Percentiles rank a stretch among this genome's conserved stretches.
Conservation (phyloP, 2,113 vertebrate species). For the Urocolius indicus region DNA sequence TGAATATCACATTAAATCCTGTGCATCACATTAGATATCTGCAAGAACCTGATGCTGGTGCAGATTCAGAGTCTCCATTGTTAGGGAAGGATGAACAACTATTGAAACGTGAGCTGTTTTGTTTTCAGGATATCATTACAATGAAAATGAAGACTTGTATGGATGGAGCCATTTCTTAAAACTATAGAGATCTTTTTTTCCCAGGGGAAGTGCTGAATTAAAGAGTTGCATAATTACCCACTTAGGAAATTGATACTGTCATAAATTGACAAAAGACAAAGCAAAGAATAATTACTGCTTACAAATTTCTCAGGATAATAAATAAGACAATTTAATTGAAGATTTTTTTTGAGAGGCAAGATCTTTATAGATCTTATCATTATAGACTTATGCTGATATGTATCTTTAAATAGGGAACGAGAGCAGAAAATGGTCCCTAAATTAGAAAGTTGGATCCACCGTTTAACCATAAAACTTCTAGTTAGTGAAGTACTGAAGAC, state of each 20-base stretch:
- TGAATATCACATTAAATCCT: neutral
- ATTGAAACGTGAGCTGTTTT: neutral
- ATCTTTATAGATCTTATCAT: neutral
- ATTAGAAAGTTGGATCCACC: neutral
- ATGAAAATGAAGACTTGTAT: neutral
- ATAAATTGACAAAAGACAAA: slow-evolving; percentile 40
- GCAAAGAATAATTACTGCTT: slow-evolving; percentile 37
- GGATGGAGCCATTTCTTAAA: neutral
- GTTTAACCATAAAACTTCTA: neutral
- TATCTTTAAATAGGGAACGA: neutral
- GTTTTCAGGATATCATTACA: neutral
- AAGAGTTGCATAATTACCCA: slow-evolving; percentile 26
- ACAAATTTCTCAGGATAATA: slow-evolving; percentile 20
- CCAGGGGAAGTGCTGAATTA: slow-evolving; percentile 1
- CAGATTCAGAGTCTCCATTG: neutral
- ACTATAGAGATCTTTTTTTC: neutral
- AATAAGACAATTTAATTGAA: slow-evolving; percentile 35
- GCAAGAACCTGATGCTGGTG: neutral
- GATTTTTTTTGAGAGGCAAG: neutral
- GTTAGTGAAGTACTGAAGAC: neutral
- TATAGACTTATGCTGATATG: neutral
- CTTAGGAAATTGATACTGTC: slow-evolving; percentile 14
- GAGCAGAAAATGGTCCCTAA: neutral
- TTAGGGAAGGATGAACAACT: neutral
- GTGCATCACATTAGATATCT: neutral